Percentiles rank a stretch among this genome's conserved stretches.
These are phyloP conservation scores for Poecile montanus DNA, from an alignment of 2,797 vertebrate genomes.

Conservation along the genomic window DNA sequence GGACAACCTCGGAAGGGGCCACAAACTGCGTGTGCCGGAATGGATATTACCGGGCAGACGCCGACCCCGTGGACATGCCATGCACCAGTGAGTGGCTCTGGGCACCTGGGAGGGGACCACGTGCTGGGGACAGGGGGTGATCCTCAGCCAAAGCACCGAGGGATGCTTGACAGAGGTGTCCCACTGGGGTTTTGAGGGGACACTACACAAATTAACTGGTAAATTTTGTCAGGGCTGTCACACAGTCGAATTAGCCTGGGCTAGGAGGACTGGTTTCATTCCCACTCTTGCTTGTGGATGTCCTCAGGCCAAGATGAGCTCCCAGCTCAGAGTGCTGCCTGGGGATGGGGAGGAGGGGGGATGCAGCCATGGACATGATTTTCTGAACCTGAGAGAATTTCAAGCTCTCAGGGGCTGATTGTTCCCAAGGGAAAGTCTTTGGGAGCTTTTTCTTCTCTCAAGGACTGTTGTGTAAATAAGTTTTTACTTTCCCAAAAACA, in stretches of 20 bases:
- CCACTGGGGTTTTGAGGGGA: neutral
- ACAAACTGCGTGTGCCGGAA: constrained; percentile 90
- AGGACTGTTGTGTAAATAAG: too few relatives aligned
- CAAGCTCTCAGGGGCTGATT: too few relatives aligned
- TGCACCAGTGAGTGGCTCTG: constrained; percentile 88
- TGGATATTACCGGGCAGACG: constrained; percentile 88
- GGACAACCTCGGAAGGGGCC: constrained; percentile 89
- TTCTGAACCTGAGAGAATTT: too few relatives aligned
- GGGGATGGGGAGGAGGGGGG: neutral
- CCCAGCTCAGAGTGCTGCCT: neutral
- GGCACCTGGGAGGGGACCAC: neutral
- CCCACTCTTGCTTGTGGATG: neutral
- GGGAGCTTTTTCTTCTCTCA: too few relatives aligned
- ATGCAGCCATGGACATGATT: too few relatives aligned
- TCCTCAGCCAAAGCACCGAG: rapidly evolving
- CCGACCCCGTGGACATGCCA: constrained; percentile 90
- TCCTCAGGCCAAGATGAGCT: neutral
- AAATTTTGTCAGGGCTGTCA: neutral
- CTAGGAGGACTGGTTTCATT: neutral
- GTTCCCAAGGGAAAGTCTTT: too few relatives aligned
- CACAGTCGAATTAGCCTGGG: neutral
- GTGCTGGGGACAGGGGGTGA: rapidly evolving
- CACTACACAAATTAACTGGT: neutral
- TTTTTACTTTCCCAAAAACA: too few relatives aligned
- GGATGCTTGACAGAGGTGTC: neutral